Percentiles rank a stretch among this genome's conserved stretches.
phyloP scores from a whole-genome alignment of 2,888 invertebrate genomes.

The Cephus sareptanus region DNA sequence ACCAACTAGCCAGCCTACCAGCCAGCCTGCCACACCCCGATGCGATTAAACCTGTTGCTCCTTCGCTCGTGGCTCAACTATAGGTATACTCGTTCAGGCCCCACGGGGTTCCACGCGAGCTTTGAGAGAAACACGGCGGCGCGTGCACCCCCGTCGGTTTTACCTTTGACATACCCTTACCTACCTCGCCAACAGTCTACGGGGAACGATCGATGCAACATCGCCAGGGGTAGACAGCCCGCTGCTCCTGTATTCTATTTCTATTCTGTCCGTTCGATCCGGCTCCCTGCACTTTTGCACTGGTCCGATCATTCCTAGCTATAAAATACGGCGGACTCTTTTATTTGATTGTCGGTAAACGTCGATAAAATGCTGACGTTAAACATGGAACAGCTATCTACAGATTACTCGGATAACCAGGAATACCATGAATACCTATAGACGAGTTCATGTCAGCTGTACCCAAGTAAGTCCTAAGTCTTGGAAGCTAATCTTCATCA shows the following conservation, averaged over 20 bases:
- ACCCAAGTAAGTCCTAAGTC: not conserved
- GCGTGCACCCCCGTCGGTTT: slow-evolving; percentile 6
- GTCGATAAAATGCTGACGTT: not conserved
- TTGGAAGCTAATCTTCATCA: not conserved
- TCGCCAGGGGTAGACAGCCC: not conserved
- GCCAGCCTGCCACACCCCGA: slow-evolving; percentile 59
- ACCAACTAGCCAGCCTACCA: slow-evolving; percentile 32
- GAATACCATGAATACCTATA: not conserved
- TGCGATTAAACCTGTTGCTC: slow-evolving; percentile 63
- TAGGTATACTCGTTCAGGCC: slow-evolving; percentile 15
- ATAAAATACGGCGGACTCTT: not conserved
- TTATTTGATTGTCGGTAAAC: not conserved
- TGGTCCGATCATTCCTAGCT: not conserved
- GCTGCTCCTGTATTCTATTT: not conserved
- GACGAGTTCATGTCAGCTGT: not conserved
- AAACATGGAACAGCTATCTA: not conserved
- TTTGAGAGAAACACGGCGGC: slow-evolving; percentile 31
- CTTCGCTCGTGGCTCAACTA: slow-evolving; percentile 46
- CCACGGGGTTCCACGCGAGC: slow-evolving; percentile 35
- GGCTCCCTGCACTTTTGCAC: not conserved
- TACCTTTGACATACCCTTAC: slow-evolving; percentile 44
- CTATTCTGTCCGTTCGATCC: not conserved
- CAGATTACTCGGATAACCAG: not conserved
- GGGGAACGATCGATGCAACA: slow-evolving; percentile 37
- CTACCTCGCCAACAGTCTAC: slow-evolving; percentile 29